Percentiles rank a stretch among this genome's conserved stretches.
Conservation (phyloP, 2,888 invertebrate species). For the Trachelus troglodyta region DNA sequence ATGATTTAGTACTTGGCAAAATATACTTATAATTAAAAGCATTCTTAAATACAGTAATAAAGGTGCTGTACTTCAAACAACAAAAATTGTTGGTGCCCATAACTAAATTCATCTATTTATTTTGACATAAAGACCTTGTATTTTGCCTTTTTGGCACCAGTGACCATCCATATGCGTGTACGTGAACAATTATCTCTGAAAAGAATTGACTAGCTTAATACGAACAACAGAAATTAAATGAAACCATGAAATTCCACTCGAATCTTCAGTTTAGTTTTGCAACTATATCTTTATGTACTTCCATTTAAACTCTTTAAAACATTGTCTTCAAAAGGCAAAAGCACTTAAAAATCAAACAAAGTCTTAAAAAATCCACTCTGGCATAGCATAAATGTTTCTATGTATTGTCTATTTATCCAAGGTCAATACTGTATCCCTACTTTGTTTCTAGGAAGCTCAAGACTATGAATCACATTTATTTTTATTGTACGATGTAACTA, state of each 20-base stretch:
- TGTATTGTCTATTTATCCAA: background rate
- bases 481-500: background rate
- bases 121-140: background rate
- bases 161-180: background rate
- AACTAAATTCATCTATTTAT: background rate
- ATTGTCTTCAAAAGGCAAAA: background rate
- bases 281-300: background rate
- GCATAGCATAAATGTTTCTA: background rate
- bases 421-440: background rate
- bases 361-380: background rate
- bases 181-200: background rate
- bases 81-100: background rate
- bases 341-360: background rate
- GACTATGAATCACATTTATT: conserved; percentile 5
- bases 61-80: background rate
- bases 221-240: background rate
- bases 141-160: background rate
- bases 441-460: background rate
- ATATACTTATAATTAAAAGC: background rate
- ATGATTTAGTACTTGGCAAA: background rate
- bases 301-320: background rate
- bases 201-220: background rate
- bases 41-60: background rate
- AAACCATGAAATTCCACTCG: background rate
- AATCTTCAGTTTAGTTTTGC: background rate